Evolutionary conservation across 2,797 vertebrate species (phyloP).

Genomic region (Neosilurus mollespiculum): DNA sequence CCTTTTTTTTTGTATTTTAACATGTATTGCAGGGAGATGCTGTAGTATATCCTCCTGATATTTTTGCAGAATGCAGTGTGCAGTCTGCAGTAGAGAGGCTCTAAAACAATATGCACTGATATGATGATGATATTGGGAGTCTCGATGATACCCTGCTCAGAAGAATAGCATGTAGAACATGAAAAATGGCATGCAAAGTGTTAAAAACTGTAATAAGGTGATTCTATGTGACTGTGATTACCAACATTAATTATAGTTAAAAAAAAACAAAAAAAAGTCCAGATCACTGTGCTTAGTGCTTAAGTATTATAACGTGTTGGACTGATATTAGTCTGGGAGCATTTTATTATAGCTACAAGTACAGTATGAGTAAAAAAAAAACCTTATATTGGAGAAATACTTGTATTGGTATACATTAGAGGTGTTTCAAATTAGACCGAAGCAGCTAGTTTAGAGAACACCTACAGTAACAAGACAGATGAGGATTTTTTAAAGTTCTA

Average conservation of each 20-base stretch:
- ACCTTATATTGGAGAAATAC: too few relatives aligned
- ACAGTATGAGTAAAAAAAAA: background rate
- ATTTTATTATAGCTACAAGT: background rate
- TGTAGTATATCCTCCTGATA: background rate
- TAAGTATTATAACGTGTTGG: background rate
- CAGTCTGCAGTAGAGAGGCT: background rate
- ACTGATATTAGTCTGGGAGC: background rate
- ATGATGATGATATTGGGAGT: background rate
- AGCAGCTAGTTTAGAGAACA: constrained; percentile 28
- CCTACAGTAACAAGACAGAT: background rate
- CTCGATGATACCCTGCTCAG: background rate
- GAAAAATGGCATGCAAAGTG: background rate
- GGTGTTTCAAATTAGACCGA: constrained; percentile 22
- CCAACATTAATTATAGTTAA: background rate
- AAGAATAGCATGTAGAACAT: background rate
- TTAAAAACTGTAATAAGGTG: background rate
- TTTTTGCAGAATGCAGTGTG: background rate
- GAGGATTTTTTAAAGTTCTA: constrained; percentile 32
- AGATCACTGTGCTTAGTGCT: background rate
- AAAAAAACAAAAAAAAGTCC: background rate
- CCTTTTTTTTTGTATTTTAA: too few relatives aligned
- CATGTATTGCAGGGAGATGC: background rate
- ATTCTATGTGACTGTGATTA: background rate
- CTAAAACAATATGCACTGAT: background rate
- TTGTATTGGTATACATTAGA: background rate